phyloP scores from a whole-genome alignment of 2,888 invertebrate genomes.

The Platypus cylindrus region DNA sequence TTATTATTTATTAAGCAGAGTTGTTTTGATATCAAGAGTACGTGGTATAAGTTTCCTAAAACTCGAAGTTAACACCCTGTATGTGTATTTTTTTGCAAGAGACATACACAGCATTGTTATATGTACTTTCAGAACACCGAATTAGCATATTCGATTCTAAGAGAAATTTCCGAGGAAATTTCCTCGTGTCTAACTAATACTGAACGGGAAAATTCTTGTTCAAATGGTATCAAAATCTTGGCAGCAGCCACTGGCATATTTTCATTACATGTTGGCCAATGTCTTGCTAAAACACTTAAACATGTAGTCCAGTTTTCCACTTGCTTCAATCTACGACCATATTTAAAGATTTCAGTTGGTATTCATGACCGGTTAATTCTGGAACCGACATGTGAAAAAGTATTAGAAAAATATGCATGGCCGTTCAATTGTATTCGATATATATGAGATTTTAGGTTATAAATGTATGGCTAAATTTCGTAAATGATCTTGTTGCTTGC shows the following conservation, averaged over 20 bases:
- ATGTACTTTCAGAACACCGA: too few species aligned
- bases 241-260: constrained; percentile 33
- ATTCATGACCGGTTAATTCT: constrained; percentile 44
- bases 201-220: too few species aligned
- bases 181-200: too few species aligned
- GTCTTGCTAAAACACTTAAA: constrained; percentile 53
- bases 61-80: too few species aligned
- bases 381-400: constrained; percentile 42
- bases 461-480: constrained; percentile 33
- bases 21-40: too few species aligned
- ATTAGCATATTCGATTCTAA: too few species aligned
- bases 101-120: too few species aligned
- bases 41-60: too few species aligned
- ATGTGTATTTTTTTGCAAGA: too few species aligned
- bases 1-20: too few species aligned
- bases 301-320: constrained; percentile 44
- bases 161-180: too few species aligned
- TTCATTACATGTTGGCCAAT: constrained; percentile 48
- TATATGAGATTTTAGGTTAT: constrained; percentile 37
- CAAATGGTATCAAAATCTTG: constrained; percentile 18
- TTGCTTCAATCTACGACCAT: constrained; percentile 29
- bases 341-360: constrained; percentile 39
- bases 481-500: constrained; percentile 18
- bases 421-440: too few species aligned
- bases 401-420: constrained; percentile 1